These are phyloP conservation scores for Anabacerthia variegaticeps DNA, from an alignment of 2,797 vertebrate species.

Conservation along the genomic window DNA sequence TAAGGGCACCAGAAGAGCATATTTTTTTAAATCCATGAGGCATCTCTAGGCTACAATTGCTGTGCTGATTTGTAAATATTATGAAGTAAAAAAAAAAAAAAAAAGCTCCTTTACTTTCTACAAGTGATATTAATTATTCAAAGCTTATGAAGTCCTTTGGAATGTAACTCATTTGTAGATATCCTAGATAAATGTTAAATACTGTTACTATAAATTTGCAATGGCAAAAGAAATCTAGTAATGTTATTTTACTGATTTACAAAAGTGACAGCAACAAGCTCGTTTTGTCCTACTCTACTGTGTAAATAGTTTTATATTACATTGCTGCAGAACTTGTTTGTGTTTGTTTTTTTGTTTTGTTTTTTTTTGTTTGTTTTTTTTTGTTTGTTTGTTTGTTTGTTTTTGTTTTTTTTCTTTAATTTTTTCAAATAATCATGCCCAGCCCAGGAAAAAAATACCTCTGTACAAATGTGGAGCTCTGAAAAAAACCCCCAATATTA, in stretches of 20 bases:
- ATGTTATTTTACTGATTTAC: not conserved
- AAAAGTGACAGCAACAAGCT: not conserved
- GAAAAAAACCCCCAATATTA: not conserved
- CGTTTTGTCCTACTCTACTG: not conserved
- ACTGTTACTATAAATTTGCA: not conserved
- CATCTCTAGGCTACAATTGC: not conserved
- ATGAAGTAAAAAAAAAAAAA: not conserved
- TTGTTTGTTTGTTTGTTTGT: not conserved
- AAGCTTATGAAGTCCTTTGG: not conserved
- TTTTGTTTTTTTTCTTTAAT: no score
- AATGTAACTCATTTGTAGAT: not conserved
- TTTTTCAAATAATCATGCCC: not conserved
- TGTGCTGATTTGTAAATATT: not conserved
- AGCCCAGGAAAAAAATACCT: not conserved
- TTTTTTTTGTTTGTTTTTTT: not conserved
- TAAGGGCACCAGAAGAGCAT: not conserved
- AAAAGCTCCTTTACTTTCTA: not conserved
- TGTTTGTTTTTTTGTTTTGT: not conserved
- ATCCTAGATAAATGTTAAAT: not conserved
- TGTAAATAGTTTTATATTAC: not conserved
- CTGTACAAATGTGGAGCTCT: not conserved
- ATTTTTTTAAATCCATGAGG: not conserved
- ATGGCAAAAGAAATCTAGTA: not conserved
- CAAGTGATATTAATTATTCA: not conserved
- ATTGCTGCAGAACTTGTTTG: not conserved